phyloP scores from a whole-genome alignment of 2,113 vertebrate genomes.

The Chloropsis cyanopogon region DNA sequence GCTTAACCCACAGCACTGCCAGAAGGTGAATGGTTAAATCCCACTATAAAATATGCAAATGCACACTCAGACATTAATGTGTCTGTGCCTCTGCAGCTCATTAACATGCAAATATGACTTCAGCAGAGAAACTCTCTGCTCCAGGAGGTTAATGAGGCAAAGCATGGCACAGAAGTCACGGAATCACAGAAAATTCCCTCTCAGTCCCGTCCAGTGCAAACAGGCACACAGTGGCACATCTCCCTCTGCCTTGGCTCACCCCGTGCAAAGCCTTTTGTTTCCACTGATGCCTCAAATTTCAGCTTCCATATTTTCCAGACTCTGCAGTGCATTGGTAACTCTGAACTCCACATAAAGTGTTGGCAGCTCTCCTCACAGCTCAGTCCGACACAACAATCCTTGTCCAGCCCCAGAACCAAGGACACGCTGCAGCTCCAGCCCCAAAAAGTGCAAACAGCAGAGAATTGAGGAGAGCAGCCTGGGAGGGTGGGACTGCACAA shows the following conservation, averaged over 20 bases:
- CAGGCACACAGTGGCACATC: neutral
- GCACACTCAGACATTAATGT: neutral
- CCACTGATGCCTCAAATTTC: neutral
- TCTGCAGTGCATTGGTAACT: neutral
- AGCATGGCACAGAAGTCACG: neutral
- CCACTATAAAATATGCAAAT: neutral
- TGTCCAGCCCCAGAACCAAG: neutral
- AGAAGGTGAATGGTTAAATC: neutral
- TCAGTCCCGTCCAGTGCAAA: neutral
- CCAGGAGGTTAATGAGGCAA: conserved; percentile 17
- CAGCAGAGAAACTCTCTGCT: neutral
- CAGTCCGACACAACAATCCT: neutral
- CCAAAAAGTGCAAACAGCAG: neutral
- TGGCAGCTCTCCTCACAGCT: neutral
- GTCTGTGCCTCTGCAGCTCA: neutral
- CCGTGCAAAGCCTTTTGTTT: neutral
- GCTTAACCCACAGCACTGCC: neutral
- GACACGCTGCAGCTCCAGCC: neutral
- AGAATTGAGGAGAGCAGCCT: neutral
- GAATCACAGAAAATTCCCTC: neutral
- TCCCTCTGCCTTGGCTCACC: neutral
- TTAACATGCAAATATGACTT: conserved; percentile 20
- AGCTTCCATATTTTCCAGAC: accelerated
- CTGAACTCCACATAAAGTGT: accelerated
- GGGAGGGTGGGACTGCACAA: neutral